Conservation (phyloP, 1,140 invertebrate genomes). For the Leptopilina clavipes region DNA sequence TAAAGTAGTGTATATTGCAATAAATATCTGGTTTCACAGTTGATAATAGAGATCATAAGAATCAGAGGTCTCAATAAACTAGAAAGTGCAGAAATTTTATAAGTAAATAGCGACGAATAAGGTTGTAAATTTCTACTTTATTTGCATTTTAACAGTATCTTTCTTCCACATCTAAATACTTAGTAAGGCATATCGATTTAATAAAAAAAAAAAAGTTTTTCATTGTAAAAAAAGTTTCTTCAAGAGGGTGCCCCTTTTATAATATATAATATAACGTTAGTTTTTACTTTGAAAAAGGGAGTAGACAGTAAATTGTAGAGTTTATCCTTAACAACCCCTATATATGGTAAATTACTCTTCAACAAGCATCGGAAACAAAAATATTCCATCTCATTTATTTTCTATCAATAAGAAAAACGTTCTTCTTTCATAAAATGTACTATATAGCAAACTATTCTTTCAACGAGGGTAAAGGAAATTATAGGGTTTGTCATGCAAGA, state of each 20-base stretch:
- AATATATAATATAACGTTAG: slow-evolving; percentile 17
- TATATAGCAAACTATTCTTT: background rate
- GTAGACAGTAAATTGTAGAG: background rate
- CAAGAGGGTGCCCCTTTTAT: background rate
- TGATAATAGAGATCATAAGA: background rate
- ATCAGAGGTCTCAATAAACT: background rate
- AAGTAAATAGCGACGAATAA: background rate
- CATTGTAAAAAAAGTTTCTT: background rate
- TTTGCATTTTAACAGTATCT: background rate
- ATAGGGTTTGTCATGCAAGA: background rate
- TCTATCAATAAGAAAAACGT: slow-evolving; percentile 11
- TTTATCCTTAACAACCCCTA: background rate
- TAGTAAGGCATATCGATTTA: background rate
- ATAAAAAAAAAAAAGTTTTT: background rate
- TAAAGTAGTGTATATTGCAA: background rate
- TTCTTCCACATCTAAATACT: background rate
- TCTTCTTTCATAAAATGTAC: background rate
- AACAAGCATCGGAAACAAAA: slow-evolving; percentile 5
- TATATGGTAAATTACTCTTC: background rate
- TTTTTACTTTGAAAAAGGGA: background rate
- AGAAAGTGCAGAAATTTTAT: background rate
- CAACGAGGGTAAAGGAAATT: slow-evolving; percentile 18
- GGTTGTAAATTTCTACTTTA: background rate
- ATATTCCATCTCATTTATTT: slow-evolving; percentile 8
- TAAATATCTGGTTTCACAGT: background rate